Conservation (phyloP, 2,797 vertebrate genomes). For the Cuculus canorus region DNA sequence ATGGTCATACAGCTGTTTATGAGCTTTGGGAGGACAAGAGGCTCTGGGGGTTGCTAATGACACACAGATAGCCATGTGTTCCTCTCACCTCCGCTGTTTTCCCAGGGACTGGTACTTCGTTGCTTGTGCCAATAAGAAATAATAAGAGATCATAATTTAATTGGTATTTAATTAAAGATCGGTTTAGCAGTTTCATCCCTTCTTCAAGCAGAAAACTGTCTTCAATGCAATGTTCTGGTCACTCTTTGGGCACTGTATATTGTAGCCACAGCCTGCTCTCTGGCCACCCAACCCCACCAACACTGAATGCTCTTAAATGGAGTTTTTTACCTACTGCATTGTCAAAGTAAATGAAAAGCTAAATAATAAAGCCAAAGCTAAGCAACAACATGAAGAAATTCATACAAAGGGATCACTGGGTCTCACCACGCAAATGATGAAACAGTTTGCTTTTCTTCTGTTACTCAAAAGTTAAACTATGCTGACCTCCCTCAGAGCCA, state of each 20-base stretch:
- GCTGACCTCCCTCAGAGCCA: constrained; percentile 53
- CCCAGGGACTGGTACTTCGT: neutral
- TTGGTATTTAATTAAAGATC: neutral
- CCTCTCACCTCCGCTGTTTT: constrained; percentile 5
- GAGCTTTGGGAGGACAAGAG: constrained; percentile 42
- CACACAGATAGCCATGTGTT: constrained; percentile 41
- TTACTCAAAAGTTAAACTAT: constrained; percentile 19
- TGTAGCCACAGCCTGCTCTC: neutral
- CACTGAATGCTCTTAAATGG: rapidly evolving
- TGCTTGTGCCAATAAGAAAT: neutral
- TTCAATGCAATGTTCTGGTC: neutral
- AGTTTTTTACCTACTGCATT: neutral
- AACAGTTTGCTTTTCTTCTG: constrained; percentile 7
- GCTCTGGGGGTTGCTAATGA: constrained; percentile 26
- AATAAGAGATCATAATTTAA: no score
- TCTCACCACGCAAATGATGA: neutral
- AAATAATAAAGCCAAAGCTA: neutral
- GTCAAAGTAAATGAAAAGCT: neutral
- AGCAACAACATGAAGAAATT: neutral
- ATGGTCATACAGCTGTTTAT: constrained; percentile 30
- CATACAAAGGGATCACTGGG: neutral
- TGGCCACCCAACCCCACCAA: rapidly evolving
- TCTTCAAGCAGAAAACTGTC: neutral
- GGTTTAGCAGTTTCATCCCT: neutral
- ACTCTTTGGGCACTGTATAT: neutral